Conservation (phyloP, 2,888 invertebrate species). For the Punctoribates punctum region DNA sequence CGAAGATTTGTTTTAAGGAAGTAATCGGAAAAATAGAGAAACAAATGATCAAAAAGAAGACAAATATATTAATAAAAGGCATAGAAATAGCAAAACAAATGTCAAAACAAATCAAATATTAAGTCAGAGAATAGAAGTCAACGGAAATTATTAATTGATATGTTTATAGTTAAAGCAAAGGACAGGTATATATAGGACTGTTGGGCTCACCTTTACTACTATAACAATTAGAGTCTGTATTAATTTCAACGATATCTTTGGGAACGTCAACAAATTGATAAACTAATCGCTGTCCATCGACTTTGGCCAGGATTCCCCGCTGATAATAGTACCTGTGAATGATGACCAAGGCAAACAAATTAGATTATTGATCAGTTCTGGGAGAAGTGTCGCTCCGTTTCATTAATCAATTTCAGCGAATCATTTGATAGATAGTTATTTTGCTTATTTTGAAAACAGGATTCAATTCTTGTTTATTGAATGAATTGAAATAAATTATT, state of each 20-base stretch:
- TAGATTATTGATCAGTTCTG: too few relatives aligned
- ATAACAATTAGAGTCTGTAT: constrained; percentile 31
- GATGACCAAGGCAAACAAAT: too few relatives aligned
- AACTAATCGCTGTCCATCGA: constrained; percentile 96
- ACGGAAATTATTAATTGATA: too few relatives aligned
- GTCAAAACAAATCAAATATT: background rate
- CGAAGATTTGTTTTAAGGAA: background rate
- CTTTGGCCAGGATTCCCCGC: constrained; percentile 96
- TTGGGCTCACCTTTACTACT: constrained; percentile 9
- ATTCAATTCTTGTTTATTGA: too few relatives aligned
- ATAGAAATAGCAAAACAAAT: background rate
- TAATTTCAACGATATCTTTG: constrained; percentile 91
- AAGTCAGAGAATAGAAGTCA: background rate
- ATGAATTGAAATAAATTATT: too few relatives aligned
- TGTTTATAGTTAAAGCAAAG: too few relatives aligned
- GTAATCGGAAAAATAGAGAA: background rate
- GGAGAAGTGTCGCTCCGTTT: too few relatives aligned
- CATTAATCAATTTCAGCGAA: too few relatives aligned
- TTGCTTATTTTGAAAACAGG: too few relatives aligned
- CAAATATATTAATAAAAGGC: background rate
- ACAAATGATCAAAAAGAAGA: background rate
- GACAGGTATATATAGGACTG: too few relatives aligned
- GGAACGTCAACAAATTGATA: constrained; percentile 99
- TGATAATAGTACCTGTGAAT: constrained; percentile 85
- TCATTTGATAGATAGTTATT: too few relatives aligned